Percentiles rank a stretch among this genome's conserved stretches.
Evolutionary conservation across 2,113 vertebrate genomes (phyloP).

Genomic region (Epinephelus cyanopodus): DNA sequence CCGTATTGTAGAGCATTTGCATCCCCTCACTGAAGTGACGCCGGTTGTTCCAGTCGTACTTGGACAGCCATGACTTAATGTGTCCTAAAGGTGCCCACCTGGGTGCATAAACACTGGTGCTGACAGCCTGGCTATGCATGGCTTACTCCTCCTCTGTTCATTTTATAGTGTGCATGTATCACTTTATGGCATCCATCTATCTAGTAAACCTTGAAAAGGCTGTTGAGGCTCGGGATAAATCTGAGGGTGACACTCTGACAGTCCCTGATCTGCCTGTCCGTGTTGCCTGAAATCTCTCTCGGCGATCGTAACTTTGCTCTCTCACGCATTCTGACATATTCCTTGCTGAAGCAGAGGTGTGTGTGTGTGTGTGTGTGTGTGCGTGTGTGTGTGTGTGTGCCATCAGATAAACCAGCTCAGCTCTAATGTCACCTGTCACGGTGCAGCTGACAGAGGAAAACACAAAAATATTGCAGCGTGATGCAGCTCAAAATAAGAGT

Average conservation of each 20-base stretch:
- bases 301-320: constrained; percentile 60
- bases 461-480: constrained; percentile 38
- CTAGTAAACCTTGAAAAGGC: constrained; percentile 74
- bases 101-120: constrained; percentile 51
- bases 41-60: background rate
- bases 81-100: constrained; percentile 66
- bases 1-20: background rate
- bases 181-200: constrained; percentile 74
- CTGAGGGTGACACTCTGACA: constrained; percentile 68
- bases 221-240: constrained; percentile 70
- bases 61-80: constrained; percentile 51
- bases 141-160: constrained; percentile 61
- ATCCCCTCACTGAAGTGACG: background rate
- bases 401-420: constrained; percentile 59
- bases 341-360: constrained; percentile 27
- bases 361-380: constrained; percentile 1
- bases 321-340: constrained; percentile 53
- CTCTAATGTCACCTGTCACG: constrained; percentile 63
- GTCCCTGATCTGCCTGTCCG: constrained; percentile 71
- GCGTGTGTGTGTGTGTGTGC: constrained; percentile 14
- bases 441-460: constrained; percentile 50
- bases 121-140: constrained; percentile 59
- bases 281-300: constrained; percentile 73
- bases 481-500: constrained; percentile 40
- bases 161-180: constrained; percentile 67